These are phyloP conservation scores for Propsilocerus akamusi DNA, from an alignment of 1,140 invertebrate species.

Conservation along the genomic window DNA sequence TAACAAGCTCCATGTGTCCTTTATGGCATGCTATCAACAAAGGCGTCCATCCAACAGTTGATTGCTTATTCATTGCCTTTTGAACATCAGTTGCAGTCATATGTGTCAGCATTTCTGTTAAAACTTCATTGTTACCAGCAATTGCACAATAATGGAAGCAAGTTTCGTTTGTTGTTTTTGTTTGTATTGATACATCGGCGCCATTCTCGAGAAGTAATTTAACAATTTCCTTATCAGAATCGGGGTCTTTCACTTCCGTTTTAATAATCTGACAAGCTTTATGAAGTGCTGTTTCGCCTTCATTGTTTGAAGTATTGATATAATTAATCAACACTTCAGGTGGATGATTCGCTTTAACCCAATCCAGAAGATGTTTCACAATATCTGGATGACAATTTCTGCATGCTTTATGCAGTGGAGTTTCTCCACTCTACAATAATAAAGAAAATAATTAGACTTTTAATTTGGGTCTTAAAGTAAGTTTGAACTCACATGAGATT, in stretches of 20 bases:
- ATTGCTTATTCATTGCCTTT: slow-evolving; percentile 84
- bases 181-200: slow-evolving; percentile 70
- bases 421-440: slow-evolving; percentile 70
- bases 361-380: slow-evolving; percentile 65
- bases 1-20: slow-evolving; percentile 67
- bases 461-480: too few relatives aligned
- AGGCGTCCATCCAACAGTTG: slow-evolving; percentile 85
- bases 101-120: slow-evolving; percentile 81
- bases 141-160: slow-evolving; percentile 88
- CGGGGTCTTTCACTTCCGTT: slow-evolving; percentile 46
- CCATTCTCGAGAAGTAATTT: slow-evolving; percentile 73
- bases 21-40: slow-evolving; percentile 75
- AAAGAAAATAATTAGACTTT: not conserved
- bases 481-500: slow-evolving; percentile 54
- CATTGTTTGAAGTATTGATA: slow-evolving; percentile 67
- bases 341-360: slow-evolving; percentile 57
- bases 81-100: slow-evolving; percentile 75
- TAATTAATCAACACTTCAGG: slow-evolving; percentile 49
- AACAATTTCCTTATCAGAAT: slow-evolving; percentile 81
- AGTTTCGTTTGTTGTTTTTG: slow-evolving; percentile 76
- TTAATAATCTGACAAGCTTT: slow-evolving; percentile 67
- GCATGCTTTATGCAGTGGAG: slow-evolving; percentile 80
- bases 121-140: slow-evolving; percentile 87
- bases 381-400: slow-evolving; percentile 69
- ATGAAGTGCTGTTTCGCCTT: slow-evolving; percentile 86